phyloP scores from a whole-genome alignment of 2,797 vertebrate species.

The Moxostoma hubbsi region DNA sequence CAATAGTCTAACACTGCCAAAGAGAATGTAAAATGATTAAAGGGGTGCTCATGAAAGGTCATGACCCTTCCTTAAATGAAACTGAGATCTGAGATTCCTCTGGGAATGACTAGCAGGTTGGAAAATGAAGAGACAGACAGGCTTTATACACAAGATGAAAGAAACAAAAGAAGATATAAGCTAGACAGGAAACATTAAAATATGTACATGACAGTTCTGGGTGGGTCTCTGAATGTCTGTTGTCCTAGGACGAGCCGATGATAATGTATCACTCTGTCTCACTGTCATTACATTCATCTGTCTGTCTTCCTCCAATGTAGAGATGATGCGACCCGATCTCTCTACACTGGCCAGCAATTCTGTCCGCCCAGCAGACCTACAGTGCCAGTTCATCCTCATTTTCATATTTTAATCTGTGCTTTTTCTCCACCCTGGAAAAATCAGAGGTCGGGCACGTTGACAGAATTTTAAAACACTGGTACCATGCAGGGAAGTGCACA shows the following conservation, averaged over 20 bases:
- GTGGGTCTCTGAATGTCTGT: neutral
- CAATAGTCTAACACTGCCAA: neutral
- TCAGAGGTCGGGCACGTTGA: neutral
- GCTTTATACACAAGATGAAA: neutral
- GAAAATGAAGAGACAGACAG: neutral
- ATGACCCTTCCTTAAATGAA: neutral
- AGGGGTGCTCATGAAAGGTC: neutral
- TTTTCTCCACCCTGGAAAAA: neutral
- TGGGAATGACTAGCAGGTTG: neutral
- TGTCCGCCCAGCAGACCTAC: conserved; percentile 19
- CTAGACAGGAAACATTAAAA: conserved; percentile 4
- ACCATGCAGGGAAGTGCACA: neutral
- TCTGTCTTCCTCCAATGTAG: neutral
- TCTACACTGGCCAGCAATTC: neutral
- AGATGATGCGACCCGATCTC: conserved; percentile 24
- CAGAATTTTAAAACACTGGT: neutral
- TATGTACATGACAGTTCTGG: neutral
- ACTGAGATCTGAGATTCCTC: neutral
- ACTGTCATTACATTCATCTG: conserved; percentile 8
- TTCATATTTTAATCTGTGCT: neutral
- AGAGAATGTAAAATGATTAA: neutral
- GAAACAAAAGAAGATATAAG: too few relatives aligned
- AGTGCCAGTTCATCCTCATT: neutral
- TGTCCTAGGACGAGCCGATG: conserved; percentile 34
- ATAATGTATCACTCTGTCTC: conserved; percentile 22